Percentiles rank a stretch among this genome's conserved stretches.
These are phyloP conservation scores for Acipenser oxyrinchus DNA, from an alignment of 2,797 vertebrate genomes.

Conservation along the genomic window DNA sequence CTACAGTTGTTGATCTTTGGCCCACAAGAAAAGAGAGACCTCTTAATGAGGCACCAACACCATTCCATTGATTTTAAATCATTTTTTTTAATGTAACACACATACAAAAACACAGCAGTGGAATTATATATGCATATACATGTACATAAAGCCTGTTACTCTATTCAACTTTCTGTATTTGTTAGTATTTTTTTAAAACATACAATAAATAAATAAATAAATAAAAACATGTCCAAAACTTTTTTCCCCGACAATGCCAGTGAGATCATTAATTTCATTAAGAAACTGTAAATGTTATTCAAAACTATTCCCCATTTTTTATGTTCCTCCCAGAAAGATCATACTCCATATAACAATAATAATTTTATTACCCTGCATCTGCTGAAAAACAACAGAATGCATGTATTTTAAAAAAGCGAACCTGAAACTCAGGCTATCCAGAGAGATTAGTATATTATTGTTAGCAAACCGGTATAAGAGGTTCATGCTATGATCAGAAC, in stretches of 20 bases:
- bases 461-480: slow-evolving; percentile 23
- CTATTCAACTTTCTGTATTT: background rate
- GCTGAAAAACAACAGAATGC: background rate
- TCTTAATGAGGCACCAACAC: too few species aligned
- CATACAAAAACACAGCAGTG: too few species aligned
- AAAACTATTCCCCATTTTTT: slow-evolving; percentile 26
- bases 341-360: background rate
- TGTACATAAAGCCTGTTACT: too few species aligned
- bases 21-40: too few species aligned
- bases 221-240: background rate
- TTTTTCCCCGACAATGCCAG: background rate
- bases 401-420: background rate
- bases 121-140: too few species aligned
- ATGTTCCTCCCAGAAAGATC: slow-evolving; percentile 16
- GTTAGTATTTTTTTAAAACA: slow-evolving; percentile 23
- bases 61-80: too few species aligned
- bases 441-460: slow-evolving; percentile 2
- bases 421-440: background rate
- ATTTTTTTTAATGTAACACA: too few species aligned
- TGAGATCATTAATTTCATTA: slow-evolving; percentile 6
- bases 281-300: slow-evolving; percentile 25
- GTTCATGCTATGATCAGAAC: slow-evolving; percentile 23
- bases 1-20: too few species aligned
- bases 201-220: background rate
- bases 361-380: background rate